These are phyloP conservation scores for Hyles lineata DNA, from an alignment of 2,888 invertebrate genomes.

Conservation along the genomic window DNA sequence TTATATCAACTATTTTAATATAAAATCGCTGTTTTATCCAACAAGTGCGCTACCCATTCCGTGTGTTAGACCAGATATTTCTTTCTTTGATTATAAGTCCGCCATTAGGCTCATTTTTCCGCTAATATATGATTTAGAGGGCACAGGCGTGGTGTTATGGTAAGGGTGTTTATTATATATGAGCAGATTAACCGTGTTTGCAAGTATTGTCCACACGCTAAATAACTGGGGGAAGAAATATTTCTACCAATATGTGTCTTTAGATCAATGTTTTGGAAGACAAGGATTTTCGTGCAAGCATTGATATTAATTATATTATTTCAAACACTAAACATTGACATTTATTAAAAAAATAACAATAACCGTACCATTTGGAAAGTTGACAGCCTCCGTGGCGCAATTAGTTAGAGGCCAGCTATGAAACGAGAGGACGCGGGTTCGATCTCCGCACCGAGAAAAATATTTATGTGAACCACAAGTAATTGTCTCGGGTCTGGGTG, in stretches of 20 bases:
- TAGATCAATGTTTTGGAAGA: neutral
- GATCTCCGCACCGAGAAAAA: too few species aligned
- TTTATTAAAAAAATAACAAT: too few species aligned
- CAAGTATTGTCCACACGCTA: constrained; percentile 9
- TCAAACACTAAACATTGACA: too few species aligned
- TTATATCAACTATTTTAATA: neutral
- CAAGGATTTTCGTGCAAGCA: too few species aligned
- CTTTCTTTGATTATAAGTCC: constrained; percentile 81
- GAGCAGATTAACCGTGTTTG: constrained; percentile 24
- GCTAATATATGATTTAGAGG: constrained; percentile 83
- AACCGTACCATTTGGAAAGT: too few species aligned
- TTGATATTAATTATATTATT: too few species aligned
- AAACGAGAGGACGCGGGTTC: too few species aligned
- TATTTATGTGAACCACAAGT: too few species aligned
- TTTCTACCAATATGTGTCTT: neutral
- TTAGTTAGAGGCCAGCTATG: too few species aligned
- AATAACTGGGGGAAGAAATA: neutral
- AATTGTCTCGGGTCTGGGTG: too few species aligned
- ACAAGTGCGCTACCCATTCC: constrained; percentile 48
- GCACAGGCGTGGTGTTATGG: constrained; percentile 37
- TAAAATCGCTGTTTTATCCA: constrained; percentile 43
- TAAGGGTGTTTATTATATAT: constrained; percentile 28
- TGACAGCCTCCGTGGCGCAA: too few species aligned
- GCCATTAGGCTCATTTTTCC: constrained; percentile 81
- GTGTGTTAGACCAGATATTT: constrained; percentile 71